A percentile compares a stretch with the other conserved stretches of the same genome.
These are phyloP conservation scores for Varanus komodoensis DNA, from an alignment of 2,113 vertebrate species.

Conservation along the genomic window DNA sequence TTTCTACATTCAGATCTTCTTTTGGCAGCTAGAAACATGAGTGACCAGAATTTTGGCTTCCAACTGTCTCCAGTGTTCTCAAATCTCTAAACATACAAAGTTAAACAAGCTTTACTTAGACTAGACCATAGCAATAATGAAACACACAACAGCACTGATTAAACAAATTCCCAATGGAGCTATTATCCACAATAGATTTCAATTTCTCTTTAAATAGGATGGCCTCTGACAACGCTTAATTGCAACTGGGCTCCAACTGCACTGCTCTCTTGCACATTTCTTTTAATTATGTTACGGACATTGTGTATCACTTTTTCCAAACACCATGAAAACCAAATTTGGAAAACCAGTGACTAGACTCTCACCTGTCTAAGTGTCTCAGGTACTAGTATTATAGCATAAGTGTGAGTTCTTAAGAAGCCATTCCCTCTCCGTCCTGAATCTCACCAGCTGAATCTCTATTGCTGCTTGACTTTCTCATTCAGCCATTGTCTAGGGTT, in stretches of 20 bases:
- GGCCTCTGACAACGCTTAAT: not conserved
- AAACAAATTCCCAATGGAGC: constrained; percentile 20
- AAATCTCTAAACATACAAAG: not conserved
- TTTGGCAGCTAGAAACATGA: not conserved
- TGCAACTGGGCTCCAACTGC: constrained; percentile 1
- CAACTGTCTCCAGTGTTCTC: not conserved
- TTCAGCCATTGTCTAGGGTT: too few relatives aligned
- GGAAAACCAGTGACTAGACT: not conserved
- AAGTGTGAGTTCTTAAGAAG: not conserved
- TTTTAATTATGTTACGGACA: not conserved
- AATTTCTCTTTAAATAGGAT: constrained; percentile 27
- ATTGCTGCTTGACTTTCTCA: too few relatives aligned
- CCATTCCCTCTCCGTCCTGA: not conserved
- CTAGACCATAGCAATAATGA: not conserved
- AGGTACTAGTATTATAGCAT: not conserved
- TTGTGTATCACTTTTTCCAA: fast-evolving
- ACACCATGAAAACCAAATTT: not conserved
- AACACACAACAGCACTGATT: not conserved
- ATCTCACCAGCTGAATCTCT: not conserved
- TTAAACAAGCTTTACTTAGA: not conserved
- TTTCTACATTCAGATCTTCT: not conserved
- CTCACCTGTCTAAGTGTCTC: not conserved
- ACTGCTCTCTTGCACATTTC: not conserved
- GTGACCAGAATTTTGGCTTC: not conserved
- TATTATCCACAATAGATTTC: constrained; percentile 11